Percentiles rank a stretch among this genome's conserved stretches.
These are phyloP conservation scores for Falcunculus frontatus DNA, from an alignment of 2,113 vertebrate species.

Conservation along the genomic window DNA sequence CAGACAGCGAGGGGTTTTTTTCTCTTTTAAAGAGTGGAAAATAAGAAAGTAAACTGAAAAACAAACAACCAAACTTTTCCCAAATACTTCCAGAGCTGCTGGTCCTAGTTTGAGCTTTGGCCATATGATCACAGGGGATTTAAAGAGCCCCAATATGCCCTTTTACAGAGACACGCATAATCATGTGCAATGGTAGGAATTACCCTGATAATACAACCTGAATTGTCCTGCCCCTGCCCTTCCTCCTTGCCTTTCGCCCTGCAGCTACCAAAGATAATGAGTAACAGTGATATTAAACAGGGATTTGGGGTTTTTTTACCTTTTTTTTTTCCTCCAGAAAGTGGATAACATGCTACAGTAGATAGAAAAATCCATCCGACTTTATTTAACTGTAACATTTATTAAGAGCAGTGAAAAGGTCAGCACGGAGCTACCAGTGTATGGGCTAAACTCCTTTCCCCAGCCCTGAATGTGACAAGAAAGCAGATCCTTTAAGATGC, in stretches of 20 bases:
- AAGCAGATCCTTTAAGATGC: conserved; percentile 72
- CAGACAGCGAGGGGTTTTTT: accelerated
- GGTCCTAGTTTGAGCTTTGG: background rate
- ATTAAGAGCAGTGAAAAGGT: conserved; percentile 72
- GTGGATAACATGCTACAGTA: conserved; percentile 57
- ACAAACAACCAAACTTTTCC: background rate
- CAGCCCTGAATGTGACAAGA: conserved; percentile 60
- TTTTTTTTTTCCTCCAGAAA: background rate
- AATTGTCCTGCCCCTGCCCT: conserved; percentile 37
- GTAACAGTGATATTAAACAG: conserved; percentile 65
- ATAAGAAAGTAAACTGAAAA: background rate
- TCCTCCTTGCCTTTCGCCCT: conserved; percentile 30
- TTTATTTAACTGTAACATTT: conserved; percentile 70
- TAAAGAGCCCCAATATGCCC: background rate
- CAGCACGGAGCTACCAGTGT: conserved; percentile 15
- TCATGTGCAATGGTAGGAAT: conserved; percentile 13
- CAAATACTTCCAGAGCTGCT: background rate
- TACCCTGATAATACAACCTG: conserved; percentile 25
- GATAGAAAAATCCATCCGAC: conserved; percentile 67
- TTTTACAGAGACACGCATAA: background rate
- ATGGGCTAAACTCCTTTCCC: conserved; percentile 59
- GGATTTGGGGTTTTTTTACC: conserved; percentile 12
- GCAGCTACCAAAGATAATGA: conserved; percentile 65
- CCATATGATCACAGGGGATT: background rate
- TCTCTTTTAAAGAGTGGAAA: background rate